These are phyloP conservation scores for Emys orbicularis DNA, from an alignment of 2,797 vertebrate genomes.

Conservation along the genomic window DNA sequence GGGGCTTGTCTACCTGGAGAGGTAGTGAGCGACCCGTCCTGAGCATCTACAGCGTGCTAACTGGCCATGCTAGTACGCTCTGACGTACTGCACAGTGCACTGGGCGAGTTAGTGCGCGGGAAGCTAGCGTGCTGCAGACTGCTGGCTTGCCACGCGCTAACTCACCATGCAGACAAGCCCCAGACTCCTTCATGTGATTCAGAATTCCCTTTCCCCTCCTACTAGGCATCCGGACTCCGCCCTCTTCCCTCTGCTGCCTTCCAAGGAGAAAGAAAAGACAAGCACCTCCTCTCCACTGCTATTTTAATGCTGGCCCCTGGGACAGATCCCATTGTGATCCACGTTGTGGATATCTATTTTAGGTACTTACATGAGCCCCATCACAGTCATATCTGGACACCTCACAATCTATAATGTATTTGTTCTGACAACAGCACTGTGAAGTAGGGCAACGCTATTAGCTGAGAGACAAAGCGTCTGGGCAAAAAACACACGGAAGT, in stretches of 20 bases:
- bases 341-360: rapidly evolving
- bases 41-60: no score
- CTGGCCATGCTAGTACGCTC: not conserved
- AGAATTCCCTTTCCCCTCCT: not conserved
- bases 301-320: not conserved
- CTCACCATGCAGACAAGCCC: not conserved
- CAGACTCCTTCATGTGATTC: not conserved
- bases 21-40: not conserved
- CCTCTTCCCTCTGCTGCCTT: not conserved
- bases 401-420: not conserved
- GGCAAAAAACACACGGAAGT: not conserved
- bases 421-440: not conserved
- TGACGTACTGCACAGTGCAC: not conserved
- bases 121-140: not conserved
- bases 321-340: rapidly evolving
- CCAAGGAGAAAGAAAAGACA: not conserved
- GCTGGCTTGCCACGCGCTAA: not conserved
- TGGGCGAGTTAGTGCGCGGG: not conserved
- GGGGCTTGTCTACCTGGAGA: not conserved
- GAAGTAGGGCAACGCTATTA: not conserved
- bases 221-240: not conserved
- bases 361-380: not conserved
- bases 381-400: not conserved
- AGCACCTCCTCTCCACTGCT: not conserved
- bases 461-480: rapidly evolving